A percentile compares a stretch with the other conserved stretches of the same genome.
Conservation (phyloP, 2,113 vertebrate genomes). For the Hemibagrus wyckioides region DNA sequence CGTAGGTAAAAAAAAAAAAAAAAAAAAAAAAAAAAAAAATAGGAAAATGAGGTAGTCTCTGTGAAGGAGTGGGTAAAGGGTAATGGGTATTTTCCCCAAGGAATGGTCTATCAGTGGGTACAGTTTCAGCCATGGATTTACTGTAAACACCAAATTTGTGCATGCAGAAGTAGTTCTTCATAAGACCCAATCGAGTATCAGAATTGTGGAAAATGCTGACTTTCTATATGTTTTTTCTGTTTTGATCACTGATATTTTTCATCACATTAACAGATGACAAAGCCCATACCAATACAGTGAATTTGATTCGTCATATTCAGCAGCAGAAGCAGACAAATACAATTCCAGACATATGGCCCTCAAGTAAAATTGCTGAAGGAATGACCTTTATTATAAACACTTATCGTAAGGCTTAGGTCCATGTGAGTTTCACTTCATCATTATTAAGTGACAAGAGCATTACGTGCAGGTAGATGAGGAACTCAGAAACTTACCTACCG, state of each 20-base stretch:
- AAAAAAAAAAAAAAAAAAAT: too few species aligned
- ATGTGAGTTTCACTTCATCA: background rate
- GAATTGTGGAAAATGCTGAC: background rate
- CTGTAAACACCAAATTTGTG: background rate
- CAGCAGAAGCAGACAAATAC: too few species aligned
- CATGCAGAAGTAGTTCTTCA: background rate
- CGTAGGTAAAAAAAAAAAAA: background rate
- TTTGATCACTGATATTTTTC: background rate
- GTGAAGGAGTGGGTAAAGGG: background rate
- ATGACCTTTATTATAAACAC: background rate
- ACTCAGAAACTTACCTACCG: too few species aligned
- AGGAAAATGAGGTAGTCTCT: background rate
- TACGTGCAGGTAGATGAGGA: too few species aligned
- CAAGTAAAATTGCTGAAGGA: too few species aligned
- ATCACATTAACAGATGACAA: background rate
- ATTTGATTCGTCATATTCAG: background rate
- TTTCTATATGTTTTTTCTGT: background rate
- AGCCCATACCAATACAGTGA: background rate
- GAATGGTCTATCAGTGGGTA: background rate
- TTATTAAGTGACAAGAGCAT: too few species aligned
- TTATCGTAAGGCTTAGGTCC: background rate
- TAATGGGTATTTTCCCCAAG: background rate
- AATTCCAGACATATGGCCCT: too few species aligned
- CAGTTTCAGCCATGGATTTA: constrained; percentile 7
- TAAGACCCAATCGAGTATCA: background rate